Evolutionary conservation across 2,888 invertebrate genomes (phyloP), one percentile per base, ranked within the genome.

Genomic region (Eugnorisma glareosa): DNA sequence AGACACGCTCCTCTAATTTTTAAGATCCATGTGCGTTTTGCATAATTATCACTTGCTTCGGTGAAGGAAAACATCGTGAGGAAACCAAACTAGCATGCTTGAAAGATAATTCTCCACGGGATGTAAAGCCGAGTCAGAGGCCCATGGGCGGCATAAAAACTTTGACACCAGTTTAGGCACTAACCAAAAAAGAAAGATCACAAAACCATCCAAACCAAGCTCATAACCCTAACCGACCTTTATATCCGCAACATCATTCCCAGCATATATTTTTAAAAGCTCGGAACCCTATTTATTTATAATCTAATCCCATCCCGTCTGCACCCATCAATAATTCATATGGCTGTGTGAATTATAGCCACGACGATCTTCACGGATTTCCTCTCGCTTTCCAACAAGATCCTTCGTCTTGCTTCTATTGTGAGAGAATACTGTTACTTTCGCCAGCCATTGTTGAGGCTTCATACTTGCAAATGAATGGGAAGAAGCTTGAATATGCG

Each of bases 311-410:
- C 67, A 82, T 79, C 77, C 79, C 74, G 88, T 85, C 88, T 86
- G 87, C 82, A 87, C 85, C 88, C 88, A 95, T 95, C 94, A 94
- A 95, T 95, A 95, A 95, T 95, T 95, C 95, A 95, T 95, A 88
- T 82, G 85, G 88, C 79, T 81, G 78, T 84, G 90, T 93, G 93
- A 94, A 92, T 94, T 94, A 95, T 94, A 89, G 91, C 91, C 85
- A 84, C 88, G 90, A 93, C 92, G 92, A 92, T 93, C 92, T 92
- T 87, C 81, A 84, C 85, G 93, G 93, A 93, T 93, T 93, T 93
- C 92, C 93, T 91, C 90, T 89, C 88, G 88, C 88, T 91, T 92
- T 89, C 88, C 88, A n/a, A 13, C 76, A 79, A 86, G 84, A 82
- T 83, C 77, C 75, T 83, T 75, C 77, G 75, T 68, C 79, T 81